Percentiles rank a stretch among this genome's conserved stretches.
phyloP scores from a whole-genome alignment of 2,888 invertebrate species.

The Watsonalla cultraria region DNA sequence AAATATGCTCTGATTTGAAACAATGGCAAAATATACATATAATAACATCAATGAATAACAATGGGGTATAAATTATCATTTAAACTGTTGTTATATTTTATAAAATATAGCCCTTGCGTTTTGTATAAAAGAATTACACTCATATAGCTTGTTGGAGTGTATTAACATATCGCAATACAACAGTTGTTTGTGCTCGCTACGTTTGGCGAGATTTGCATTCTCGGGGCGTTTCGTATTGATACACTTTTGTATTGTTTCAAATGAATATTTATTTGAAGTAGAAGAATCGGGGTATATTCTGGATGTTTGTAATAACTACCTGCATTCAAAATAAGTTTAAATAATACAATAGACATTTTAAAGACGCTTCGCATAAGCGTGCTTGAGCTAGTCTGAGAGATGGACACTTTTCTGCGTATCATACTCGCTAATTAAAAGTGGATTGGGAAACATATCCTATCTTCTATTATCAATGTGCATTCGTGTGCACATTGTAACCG shows the following conservation, averaged over 20 bases:
- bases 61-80: conserved; percentile 79
- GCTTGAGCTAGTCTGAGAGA: too few species aligned
- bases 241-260: neutral
- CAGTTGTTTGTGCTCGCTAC: conserved; percentile 1
- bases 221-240: neutral
- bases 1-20: conserved; percentile 79
- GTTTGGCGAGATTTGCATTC: neutral
- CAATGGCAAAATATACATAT: conserved; percentile 79
- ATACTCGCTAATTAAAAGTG: too few species aligned
- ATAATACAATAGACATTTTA: too few species aligned
- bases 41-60: conserved; percentile 80
- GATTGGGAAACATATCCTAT: too few species aligned
- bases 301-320: too few species aligned
- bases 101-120: conserved; percentile 72
- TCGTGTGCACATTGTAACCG: too few species aligned
- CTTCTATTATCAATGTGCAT: too few species aligned
- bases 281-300: neutral
- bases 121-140: conserved; percentile 46
- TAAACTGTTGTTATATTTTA: conserved; percentile 77
- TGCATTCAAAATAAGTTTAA: too few species aligned
- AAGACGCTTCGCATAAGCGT: too few species aligned
- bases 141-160: conserved; percentile 53
- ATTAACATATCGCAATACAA: conserved; percentile 23
- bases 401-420: too few species aligned
- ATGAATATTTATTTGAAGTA: neutral